Evolutionary conservation across 2,797 vertebrate species (phyloP), one percentile per base, ranked within the genome.

Genomic region (Clarias laeviceps): DNA sequence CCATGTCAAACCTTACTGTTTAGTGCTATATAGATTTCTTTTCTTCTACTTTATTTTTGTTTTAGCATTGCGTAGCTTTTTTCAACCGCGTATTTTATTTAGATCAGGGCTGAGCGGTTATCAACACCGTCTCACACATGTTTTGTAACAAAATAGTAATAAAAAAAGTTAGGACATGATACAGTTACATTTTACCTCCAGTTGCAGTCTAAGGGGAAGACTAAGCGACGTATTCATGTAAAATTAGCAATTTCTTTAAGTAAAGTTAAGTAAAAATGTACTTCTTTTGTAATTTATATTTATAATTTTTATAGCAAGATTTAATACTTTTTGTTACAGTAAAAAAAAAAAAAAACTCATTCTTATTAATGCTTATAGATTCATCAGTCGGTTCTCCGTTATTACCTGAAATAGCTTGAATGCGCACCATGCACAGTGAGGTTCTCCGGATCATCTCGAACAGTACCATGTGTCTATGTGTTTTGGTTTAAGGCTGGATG

Each of bases 401-500:
- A 40, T 40, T 40, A 40, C 40, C 40, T 40, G 40, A 9, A 56
- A 18, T 24, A 24, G 18, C 18, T 32, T 17, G 22, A 74, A 12
- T 45, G 8, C 5, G 1, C 37, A 6, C n/a, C n/a, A 8, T 56
- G 61, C 27, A n/a, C 29, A 29, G 14, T 7, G 15, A 65, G 14
- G 24, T 84, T 27, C n/a, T 68, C 15, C 62, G 4, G 74, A 27
- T 78, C 64, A n/a, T 27, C 32, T 68, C 32, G 14, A 68, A 27
- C 15, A 34, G 50, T 66, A 3, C 18, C 27, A 5, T 56, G 29
- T 61, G 59, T 37, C 45, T 24, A 14, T 66, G 18, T 84, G 50
- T 61, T 64, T 72, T 68, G 61, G 11, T 68, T 73, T 18, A 85
- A 99, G 98, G 98, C 90, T 99, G 98, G 98, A 99, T 99, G 98